These are phyloP conservation scores for Paracyclopina nana DNA, from an alignment of 1,140 invertebrate species.

Conservation along the genomic window DNA sequence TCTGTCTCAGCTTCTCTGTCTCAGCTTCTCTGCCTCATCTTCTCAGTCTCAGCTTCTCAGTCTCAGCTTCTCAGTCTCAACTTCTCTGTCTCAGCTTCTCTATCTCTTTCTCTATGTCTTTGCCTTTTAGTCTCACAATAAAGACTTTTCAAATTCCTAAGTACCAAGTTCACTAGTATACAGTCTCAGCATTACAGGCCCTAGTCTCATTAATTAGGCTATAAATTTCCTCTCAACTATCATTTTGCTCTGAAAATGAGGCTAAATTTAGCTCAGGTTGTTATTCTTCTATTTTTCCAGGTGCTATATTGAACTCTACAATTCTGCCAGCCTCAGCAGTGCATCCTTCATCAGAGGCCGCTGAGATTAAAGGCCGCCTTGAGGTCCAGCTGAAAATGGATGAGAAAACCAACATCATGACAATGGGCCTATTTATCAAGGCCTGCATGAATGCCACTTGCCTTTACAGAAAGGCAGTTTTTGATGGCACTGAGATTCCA, in stretches of 20 bases:
- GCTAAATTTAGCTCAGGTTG: neutral
- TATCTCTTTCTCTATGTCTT: no score
- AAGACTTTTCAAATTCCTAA: no score
- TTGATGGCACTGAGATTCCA: slow-evolving; percentile 9
- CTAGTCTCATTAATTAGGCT: no score
- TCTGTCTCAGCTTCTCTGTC: no score
- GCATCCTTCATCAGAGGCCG: neutral
- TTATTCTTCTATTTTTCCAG: slow-evolving; percentile 1
- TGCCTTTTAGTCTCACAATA: no score
- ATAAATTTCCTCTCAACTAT: neutral
- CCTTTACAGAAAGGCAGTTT: neutral
- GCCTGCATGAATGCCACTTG: slow-evolving; percentile 6
- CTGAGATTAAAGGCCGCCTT: neutral
- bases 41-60: no score
- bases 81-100: no score
- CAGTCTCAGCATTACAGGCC: no score
- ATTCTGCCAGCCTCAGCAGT: neutral
- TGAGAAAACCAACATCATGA: neutral
- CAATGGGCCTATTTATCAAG: slow-evolving; percentile 3
- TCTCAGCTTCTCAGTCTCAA: no score
- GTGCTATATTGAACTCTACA: slow-evolving; percentile 4
- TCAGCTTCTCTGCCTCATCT: no score
- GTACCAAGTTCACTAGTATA: no score
- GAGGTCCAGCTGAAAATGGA: slow-evolving; percentile 9
- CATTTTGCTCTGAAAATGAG: neutral